These are phyloP conservation scores for Zootoca vivipara DNA, from an alignment of 2,113 vertebrate species.

Conservation along the genomic window DNA sequence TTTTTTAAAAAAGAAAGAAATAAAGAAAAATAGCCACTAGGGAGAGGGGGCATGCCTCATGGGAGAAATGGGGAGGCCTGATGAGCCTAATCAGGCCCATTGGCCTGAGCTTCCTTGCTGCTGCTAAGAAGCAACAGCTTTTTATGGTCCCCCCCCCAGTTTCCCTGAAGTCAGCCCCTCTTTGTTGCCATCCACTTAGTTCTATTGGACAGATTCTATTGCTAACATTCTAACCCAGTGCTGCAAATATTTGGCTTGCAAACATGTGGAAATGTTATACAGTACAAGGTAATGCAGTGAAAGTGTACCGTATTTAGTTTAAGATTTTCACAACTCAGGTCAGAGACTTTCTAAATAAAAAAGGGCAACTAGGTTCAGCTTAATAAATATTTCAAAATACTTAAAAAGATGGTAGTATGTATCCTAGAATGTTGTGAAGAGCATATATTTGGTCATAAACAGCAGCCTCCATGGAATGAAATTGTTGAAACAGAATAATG, in stretches of 20 bases:
- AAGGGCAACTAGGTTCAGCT: neutral
- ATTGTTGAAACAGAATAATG: neutral
- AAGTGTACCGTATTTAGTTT: neutral
- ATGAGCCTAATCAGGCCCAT: no score
- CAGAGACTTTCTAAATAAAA: neutral
- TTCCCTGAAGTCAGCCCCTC: neutral
- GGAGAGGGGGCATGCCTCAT: no score
- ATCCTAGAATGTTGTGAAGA: neutral
- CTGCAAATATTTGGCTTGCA: neutral
- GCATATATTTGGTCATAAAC: neutral
- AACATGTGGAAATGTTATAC: neutral
- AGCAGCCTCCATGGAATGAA: neutral
- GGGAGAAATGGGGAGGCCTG: no score
- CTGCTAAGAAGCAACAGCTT: neutral
- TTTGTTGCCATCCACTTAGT: neutral
- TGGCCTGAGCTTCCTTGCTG: no score
- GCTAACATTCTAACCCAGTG: neutral
- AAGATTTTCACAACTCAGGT: neutral
- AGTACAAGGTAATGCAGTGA: neutral
- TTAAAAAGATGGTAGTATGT: neutral
- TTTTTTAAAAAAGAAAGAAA: no score
- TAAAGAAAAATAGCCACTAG: no score
- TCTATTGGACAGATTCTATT: neutral
- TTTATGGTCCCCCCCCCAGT: no score
- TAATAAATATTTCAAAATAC: neutral